Evolutionary conservation across 2,797 vertebrate genomes (phyloP).

Genomic region (Halcyon chelicuti): DNA sequence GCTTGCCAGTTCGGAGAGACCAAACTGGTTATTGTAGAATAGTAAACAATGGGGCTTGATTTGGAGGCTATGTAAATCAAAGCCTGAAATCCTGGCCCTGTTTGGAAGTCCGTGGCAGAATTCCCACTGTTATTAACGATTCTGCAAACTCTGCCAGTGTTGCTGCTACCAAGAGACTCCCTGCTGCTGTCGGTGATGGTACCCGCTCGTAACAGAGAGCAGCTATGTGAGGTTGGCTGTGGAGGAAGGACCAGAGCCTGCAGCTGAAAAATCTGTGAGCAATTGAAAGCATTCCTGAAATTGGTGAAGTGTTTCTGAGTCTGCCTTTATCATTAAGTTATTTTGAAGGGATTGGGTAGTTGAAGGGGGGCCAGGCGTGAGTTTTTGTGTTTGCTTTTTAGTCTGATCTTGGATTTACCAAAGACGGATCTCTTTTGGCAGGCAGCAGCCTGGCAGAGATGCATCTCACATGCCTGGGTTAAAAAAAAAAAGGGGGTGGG

Average conservation of each 20-base stretch:
- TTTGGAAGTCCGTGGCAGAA: not conserved
- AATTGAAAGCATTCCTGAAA: constrained; percentile 63
- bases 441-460: constrained; percentile 44
- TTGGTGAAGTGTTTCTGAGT: constrained; percentile 59
- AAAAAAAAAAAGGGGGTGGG: not conserved
- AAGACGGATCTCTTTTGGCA: constrained; percentile 70
- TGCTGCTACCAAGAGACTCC: not conserved
- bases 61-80: not conserved
- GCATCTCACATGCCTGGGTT: constrained; percentile 44
- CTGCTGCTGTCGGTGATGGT: not conserved
- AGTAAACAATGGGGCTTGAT: constrained; percentile 18
- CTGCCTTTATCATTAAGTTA: constrained; percentile 75
- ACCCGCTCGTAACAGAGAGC: accelerated
- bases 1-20: not conserved
- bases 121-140: constrained; percentile 19
- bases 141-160: not conserved
- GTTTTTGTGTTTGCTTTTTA: constrained; percentile 34
- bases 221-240: not conserved
- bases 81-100: constrained; percentile 20
- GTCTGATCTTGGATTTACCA: constrained; percentile 57
- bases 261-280: constrained; percentile 26
- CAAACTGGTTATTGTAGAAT: not conserved
- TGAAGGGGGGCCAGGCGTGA: not conserved
- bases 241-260: not conserved
- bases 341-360: constrained; percentile 54